These are phyloP conservation scores for Linnaemya tessellans DNA, from an alignment of 2,888 invertebrate genomes.

Conservation along the genomic window DNA sequence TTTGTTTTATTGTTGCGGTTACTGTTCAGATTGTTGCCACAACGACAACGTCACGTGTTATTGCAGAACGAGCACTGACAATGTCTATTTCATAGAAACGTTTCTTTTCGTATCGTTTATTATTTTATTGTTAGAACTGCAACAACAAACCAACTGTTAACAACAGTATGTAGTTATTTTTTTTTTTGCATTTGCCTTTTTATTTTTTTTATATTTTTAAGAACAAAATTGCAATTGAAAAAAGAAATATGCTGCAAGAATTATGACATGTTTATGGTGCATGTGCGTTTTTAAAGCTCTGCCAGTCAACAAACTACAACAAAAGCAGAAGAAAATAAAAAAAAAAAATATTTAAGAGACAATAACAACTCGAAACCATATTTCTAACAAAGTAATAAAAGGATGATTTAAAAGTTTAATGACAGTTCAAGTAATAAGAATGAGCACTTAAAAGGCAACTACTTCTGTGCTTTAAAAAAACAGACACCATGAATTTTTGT, in stretches of 20 bases:
- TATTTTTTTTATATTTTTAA: background rate
- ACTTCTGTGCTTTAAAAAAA: conserved; percentile 44
- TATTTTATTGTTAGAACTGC: conserved; percentile 58
- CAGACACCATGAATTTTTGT: conserved; percentile 3
- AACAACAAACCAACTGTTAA: conserved; percentile 60
- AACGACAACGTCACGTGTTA: conserved; percentile 72
- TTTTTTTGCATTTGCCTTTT: conserved; percentile 1
- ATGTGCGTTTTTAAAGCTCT: conserved; percentile 51
- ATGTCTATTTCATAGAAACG: conserved; percentile 40
- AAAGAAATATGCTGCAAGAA: conserved; percentile 35
- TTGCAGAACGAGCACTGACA: conserved; percentile 59
- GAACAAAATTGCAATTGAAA: conserved; percentile 34
- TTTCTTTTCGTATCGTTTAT: conserved; percentile 39
- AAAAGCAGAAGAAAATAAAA: conserved; percentile 2
- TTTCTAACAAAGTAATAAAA: conserved; percentile 67
- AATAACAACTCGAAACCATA: conserved; percentile 44
- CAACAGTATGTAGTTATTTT: conserved; percentile 30
- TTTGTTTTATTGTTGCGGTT: conserved; percentile 55
- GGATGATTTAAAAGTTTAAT: conserved; percentile 72
- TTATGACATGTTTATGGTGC: conserved; percentile 66
- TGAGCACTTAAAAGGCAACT: conserved; percentile 58
- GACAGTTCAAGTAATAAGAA: conserved; percentile 69
- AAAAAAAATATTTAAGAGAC: conserved; percentile 23
- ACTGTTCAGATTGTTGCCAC: conserved; percentile 56
- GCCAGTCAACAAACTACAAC: conserved; percentile 41